Conservation (phyloP, 2,113 vertebrate genomes). For the Spermophilus dauricus region DNA sequence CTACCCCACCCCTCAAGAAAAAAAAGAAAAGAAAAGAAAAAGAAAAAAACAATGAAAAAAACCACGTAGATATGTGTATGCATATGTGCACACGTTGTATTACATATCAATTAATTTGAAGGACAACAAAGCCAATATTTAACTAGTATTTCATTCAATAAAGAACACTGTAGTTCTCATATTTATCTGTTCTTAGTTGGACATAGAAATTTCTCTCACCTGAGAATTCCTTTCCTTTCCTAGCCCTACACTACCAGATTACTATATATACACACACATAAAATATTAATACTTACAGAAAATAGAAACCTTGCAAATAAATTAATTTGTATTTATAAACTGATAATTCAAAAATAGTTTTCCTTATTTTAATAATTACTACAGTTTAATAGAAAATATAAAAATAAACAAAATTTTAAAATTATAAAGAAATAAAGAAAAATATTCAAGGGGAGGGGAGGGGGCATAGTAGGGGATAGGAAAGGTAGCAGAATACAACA, state of each 20-base stretch:
- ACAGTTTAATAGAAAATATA: conserved; percentile 11
- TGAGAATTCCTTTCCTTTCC: not conserved
- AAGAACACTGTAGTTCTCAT: not conserved
- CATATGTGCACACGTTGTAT: not conserved
- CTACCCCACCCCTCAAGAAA: too few species aligned
- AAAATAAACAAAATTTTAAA: not conserved
- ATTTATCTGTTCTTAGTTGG: not conserved
- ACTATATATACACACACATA: not conserved
- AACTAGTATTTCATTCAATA: not conserved
- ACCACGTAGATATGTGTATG: not conserved
- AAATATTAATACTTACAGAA: not conserved
- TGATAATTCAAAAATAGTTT: conserved; percentile 1
- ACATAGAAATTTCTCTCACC: conserved; percentile 14
- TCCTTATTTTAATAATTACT: conserved; percentile 27
- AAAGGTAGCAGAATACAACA: too few species aligned
- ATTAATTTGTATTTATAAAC: not conserved
- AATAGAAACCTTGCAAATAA: not conserved
- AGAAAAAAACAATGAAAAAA: too few species aligned
- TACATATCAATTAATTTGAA: not conserved
- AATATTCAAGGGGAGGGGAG: not conserved
- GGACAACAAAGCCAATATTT: not conserved
- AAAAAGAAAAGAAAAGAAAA: too few species aligned
- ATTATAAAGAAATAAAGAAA: conserved; percentile 3
- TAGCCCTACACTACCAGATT: not conserved
- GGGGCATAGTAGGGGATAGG: too few species aligned